Base-by-base conservation (phyloP, 2,888 invertebrate species). In the Orthosia cruda region DNA sequence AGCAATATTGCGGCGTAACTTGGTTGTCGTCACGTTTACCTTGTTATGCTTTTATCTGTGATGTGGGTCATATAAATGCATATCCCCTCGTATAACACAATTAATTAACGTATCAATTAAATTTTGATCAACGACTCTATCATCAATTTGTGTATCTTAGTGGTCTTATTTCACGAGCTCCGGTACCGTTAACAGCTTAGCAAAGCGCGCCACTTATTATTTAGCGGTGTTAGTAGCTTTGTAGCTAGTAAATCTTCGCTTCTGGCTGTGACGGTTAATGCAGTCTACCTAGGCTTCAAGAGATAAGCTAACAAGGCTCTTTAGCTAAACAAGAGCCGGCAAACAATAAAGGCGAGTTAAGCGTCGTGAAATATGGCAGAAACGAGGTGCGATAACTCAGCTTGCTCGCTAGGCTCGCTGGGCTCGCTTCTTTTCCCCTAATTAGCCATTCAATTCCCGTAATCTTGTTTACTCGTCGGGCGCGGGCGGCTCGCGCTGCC, bases 361-460 rank as follows among this genome's bases (percentile, higher is more conserved):
- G 95, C 94, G 92, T 94, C 93, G 95, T 96, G 95, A 96, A 96
- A 95, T 96, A 96, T 95, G 93, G 96, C 88, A 86, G 92, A 94
- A 94, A 95, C 96, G 95, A 94, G 94, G 89, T 89, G 92, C 93
- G 95, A 95, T 96, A 96, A 95, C 93, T 96, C 93, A 95, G 95
- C 89, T 88, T 83, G 92, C 90, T 92, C 87, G 91, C 91, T 91
- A 90, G 91, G 92, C 92, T 91, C 92, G 91, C 91, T 90, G 91
- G 91, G 92, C 92, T 91, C 92, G 94, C 95, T 96, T 96, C 95
- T 96, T 96, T 96, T 96, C 93, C 95, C 94, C 95, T 96, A 96
- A 96, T 96, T 96, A 96, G 96, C 95, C 95, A 96, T 96, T 96
- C 96, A 95, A 96, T 96, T 95, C 96, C 94, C 96, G 96, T 96